phyloP scores from a whole-genome alignment of 2,113 vertebrate genomes.

The Pan troglodytes region NHGRI_mPanTro3-v2.1_pri NC_086015.1:146009501-146010000 shows the following conservation, averaged over 20 bases:
- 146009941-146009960: too few species aligned
- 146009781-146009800: background rate
- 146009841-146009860: slow-evolving; percentile 67
- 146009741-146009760: background rate
- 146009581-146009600: background rate
- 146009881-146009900: slow-evolving; percentile 68
- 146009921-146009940: slow-evolving; percentile 75
- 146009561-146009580: background rate
- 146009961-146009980: too few species aligned
- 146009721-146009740: slow-evolving; percentile 32
- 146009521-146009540: background rate
- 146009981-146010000: too few species aligned
- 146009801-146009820: slow-evolving; percentile 54
- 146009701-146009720: slow-evolving; percentile 34
- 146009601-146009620: background rate
- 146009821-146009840: slow-evolving; percentile 58
- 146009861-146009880: slow-evolving; percentile 54
- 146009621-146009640: background rate
- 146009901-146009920: slow-evolving; percentile 62
- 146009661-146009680: slow-evolving; percentile 35
- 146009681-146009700: slow-evolving; percentile 11
- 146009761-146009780: background rate
- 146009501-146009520: background rate
- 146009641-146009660: background rate
- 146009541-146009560: background rate